Evolutionary conservation across 1,140 invertebrate species (phyloP).

Genomic region (Diprion similis): DNA sequence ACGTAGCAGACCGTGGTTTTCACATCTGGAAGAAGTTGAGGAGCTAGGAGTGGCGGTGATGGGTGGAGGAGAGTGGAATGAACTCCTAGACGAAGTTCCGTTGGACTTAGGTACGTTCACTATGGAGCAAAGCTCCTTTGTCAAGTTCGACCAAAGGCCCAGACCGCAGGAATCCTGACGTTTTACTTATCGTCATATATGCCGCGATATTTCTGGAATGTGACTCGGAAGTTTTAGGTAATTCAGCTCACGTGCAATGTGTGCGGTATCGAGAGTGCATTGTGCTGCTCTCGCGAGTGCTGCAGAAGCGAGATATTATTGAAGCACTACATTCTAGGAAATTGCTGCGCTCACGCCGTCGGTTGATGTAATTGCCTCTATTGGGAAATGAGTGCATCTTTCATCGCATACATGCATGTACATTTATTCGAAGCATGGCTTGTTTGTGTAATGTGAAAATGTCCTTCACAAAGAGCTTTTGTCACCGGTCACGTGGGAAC

Average conservation of each 20-base stretch:
- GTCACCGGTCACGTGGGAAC: too few species aligned
- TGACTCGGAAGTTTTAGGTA: background rate
- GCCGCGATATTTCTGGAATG: constrained; percentile 2
- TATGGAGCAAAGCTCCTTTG: background rate
- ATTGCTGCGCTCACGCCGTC: background rate
- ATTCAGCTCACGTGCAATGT: background rate
- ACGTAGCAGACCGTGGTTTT: too few species aligned
- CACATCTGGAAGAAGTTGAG: too few species aligned
- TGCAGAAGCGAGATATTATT: background rate
- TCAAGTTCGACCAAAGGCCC: background rate
- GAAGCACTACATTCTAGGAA: background rate
- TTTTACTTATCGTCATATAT: background rate
- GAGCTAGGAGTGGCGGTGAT: too few species aligned
- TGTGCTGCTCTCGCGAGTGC: background rate
- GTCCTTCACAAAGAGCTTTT: too few species aligned
- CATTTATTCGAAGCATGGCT: too few species aligned
- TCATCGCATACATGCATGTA: background rate
- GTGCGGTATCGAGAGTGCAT: background rate
- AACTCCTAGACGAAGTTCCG: background rate
- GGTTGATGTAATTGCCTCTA: background rate
- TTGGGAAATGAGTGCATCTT: background rate
- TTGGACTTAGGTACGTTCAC: background rate
- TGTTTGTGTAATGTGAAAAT: too few species aligned
- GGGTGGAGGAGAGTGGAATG: background rate
- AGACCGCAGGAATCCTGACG: constrained; percentile 2